Base-by-base conservation (phyloP, 2,113 vertebrate species). In the Datnioides undecimradiatus region DNA sequence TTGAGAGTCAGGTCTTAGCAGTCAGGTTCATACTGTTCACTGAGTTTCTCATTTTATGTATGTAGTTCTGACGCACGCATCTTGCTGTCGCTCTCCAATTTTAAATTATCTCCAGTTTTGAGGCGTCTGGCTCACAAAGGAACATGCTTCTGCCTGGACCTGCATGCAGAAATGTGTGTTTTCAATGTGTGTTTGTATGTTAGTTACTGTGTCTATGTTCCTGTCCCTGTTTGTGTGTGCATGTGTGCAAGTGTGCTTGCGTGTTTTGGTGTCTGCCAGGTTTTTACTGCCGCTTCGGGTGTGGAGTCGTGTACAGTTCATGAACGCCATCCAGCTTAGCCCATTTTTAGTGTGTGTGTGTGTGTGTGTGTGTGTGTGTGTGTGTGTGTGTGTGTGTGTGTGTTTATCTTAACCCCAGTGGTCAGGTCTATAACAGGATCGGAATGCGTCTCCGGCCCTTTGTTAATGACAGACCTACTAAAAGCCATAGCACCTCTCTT, bases 391-490 rank as follows among this genome's bases (percentile, higher is more conserved):
- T 57, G 78, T 69, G 48, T 66, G 45, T 59, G 81, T 83, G 87
- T 90, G 82, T 91, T 82, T 91, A 79, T 90, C 77, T 74, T 82
- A 77, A 91, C 84, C 83, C 89, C 69, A 85, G 93, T 85, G 94
- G 93, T 94, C 86, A 78, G 72, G 77, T 91, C 91, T 94, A 95
- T 92, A 95, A 94, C 87, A 68, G 91, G 94, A 93, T 85, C 16
- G 92, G 93, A 95, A 94, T 94, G 92, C 79, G 72, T 90, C 89
- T 89, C 90, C 52, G 85, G 86, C 85, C 90, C 86, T 94, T 93
- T 91, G 93, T 93, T 91, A 95, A 95, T 95, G 92, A 94, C 90
- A 94, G 94, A 91, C 91, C 87, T 85, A 69, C 84, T 66, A 91
- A 94, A 94, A 94, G 91, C 93, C 93, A 94, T 84, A 90, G 90